Evolutionary conservation across 92 coral and sea anemone genomes (phyloP), one percentile per base, ranked within the genome.

Genomic region (Anthopleura xanthogrammica): DNA sequence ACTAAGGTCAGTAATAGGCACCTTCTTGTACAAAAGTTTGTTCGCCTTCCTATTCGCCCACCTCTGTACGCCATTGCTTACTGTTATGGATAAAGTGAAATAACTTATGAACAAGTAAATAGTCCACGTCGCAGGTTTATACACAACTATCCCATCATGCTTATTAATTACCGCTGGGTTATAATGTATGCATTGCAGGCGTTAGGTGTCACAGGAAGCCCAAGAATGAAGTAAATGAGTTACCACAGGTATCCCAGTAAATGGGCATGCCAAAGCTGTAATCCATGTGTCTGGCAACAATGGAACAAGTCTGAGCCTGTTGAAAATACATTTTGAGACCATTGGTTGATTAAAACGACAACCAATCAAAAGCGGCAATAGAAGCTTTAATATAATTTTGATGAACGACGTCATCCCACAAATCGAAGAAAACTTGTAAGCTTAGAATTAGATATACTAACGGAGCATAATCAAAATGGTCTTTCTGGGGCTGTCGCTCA

Each of bases 1-100:
- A 72, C 48, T 22, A 55, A 5, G 0, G 70, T 19, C 16, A 58
- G 40, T 1, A 87, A 9, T 16, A 87, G 42, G 56, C 90, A 82
- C 24, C 90, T 86, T 50, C 83, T 20, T 40, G 79, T 72, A 36
- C 55, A 82, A 36, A 57, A 58, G n/a, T 20, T n/a, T 8, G 66
- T 20, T 46, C 83, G 52, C 57, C 83, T 58, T 50, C 65, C 65
- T 19, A 66, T 20, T 13, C 86, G 29, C 9, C 71, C 58, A 13
- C 77, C 76, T 23, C 64, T 60, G 79, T 77, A 36, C 41, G 74
- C 74, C 74, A 68, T 68, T 68, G 43, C 58, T 54, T 54, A 54
- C 3, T 54, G 58, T 11, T 46, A 46, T 46, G 50, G 50, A 46
- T 5, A 46, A 46, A 46, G 9, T 5, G 50, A 46, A 46, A 46